Evolutionary conservation across 2,797 vertebrate species (phyloP).

Genomic region (Lerista edwardsae): DNA sequence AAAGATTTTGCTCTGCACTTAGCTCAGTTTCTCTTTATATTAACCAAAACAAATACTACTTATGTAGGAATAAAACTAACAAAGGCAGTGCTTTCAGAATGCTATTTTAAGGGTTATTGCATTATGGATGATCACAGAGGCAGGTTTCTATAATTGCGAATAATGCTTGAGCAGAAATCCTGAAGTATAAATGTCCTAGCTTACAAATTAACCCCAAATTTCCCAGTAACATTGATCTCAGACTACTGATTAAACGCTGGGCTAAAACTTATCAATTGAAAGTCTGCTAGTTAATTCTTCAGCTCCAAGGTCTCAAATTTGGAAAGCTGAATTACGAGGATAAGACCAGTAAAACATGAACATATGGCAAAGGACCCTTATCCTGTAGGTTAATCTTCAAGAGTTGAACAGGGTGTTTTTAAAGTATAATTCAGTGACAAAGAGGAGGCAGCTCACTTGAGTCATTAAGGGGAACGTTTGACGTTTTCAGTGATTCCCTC

Average conservation of each 20-base stretch:
- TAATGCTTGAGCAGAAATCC: neutral
- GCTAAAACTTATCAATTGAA: constrained; percentile 52
- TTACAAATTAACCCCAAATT: neutral
- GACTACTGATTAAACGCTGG: constrained; percentile 37
- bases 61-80: neutral
- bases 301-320: constrained; percentile 48
- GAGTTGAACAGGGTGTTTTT: constrained; percentile 53
- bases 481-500: constrained; percentile 51
- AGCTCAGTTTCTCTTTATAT: neutral
- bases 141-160: neutral
- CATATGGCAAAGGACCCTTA: constrained; percentile 51
- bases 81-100: constrained; percentile 8
- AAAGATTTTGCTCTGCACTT: neutral
- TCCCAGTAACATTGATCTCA: constrained; percentile 36
- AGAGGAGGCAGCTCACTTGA: constrained; percentile 48
- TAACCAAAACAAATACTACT: too few relatives aligned
- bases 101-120: constrained; percentile 3
- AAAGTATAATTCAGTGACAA: constrained; percentile 52
- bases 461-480: constrained; percentile 40
- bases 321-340: constrained; percentile 55
- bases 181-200: constrained; percentile 20
- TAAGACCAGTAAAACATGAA: constrained; percentile 43
- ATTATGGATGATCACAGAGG: neutral
- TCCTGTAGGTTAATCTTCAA: constrained; percentile 58
- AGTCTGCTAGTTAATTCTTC: constrained; percentile 50